Evolutionary conservation across 1,140 invertebrate genomes (phyloP).

Genomic region (Teleopsis dalmanni): DNA sequence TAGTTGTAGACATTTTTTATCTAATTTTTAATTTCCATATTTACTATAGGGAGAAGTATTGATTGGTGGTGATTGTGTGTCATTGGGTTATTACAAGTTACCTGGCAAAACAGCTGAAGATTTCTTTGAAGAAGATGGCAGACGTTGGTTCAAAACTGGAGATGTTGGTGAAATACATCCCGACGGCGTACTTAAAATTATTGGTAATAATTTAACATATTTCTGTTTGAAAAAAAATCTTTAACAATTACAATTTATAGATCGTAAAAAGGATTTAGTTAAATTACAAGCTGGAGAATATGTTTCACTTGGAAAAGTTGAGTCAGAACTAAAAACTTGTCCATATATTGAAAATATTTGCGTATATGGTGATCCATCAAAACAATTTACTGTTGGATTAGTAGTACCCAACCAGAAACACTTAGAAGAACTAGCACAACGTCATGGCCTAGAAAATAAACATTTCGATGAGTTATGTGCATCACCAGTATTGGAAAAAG

Average conservation of each 20-base stretch:
- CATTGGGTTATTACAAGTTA: conserved; percentile 90
- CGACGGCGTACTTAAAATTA: conserved; percentile 93
- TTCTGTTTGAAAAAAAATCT: conserved; percentile 1
- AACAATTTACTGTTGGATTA: conserved; percentile 81
- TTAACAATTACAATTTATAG: conserved; percentile 53
- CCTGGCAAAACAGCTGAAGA: conserved; percentile 83
- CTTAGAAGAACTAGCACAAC: conserved; percentile 60
- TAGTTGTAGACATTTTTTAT: background rate
- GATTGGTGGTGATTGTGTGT: conserved; percentile 85
- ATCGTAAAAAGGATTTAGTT: conserved; percentile 97
- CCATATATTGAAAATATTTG: conserved; percentile 95
- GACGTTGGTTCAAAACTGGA: conserved; percentile 88
- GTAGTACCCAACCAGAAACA: conserved; percentile 77
- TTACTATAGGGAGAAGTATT: conserved; percentile 74
- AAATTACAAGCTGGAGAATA: conserved; percentile 97
- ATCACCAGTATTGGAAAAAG: conserved; percentile 61
- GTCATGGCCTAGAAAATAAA: conserved; percentile 52
- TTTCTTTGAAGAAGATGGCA: conserved; percentile 75
- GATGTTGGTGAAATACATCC: conserved; percentile 91
- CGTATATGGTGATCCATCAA: conserved; percentile 80
- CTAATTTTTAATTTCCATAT: background rate
- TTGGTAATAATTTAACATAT: conserved; percentile 59
- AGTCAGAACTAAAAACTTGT: conserved; percentile 86
- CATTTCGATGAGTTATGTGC: conserved; percentile 69
- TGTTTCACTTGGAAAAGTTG: conserved; percentile 86